Conservation (phyloP, 2,113 vertebrate species). For the Emydura subglobosa region DNA sequence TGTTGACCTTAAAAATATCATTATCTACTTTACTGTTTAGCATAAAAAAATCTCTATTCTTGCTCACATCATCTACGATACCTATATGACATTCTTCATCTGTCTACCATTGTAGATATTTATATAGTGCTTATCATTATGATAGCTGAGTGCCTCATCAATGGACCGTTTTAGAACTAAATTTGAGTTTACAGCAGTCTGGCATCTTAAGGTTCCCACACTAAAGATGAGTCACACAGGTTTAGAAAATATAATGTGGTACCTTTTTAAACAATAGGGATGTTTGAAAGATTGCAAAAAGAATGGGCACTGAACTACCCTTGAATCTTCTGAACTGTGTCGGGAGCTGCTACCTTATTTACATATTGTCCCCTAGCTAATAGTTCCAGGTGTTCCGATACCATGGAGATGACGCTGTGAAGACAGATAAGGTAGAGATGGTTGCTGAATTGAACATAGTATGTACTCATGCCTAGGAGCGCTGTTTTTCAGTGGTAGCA, state of each 20-base stretch:
- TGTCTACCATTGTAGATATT: background rate
- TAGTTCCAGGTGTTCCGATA: slow-evolving; percentile 45
- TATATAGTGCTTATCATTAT: background rate
- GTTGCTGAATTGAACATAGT: slow-evolving; percentile 40
- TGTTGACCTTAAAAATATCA: background rate
- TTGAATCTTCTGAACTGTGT: slow-evolving; percentile 19
- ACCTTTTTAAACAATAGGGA: background rate
- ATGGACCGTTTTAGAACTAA: fast-evolving
- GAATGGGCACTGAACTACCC: background rate
- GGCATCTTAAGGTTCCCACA: background rate
- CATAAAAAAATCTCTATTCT: background rate
- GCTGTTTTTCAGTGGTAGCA: slow-evolving; percentile 22
- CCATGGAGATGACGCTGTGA: slow-evolving; percentile 46
- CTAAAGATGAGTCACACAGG: fast-evolving
- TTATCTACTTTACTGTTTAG: background rate
- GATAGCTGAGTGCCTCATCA: background rate
- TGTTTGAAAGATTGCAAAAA: background rate
- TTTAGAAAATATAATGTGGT: background rate
- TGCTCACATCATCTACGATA: background rate
- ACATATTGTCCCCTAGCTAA: slow-evolving; percentile 1
- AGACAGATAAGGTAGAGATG: slow-evolving; percentile 22
- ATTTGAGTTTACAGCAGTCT: fast-evolving
- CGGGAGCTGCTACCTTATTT: slow-evolving; percentile 42
- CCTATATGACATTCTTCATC: background rate
- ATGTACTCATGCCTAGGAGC: slow-evolving; percentile 13